These are phyloP conservation scores for Spizella passerina DNA, from an alignment of 2,797 vertebrate species.

Conservation along the genomic window DNA sequence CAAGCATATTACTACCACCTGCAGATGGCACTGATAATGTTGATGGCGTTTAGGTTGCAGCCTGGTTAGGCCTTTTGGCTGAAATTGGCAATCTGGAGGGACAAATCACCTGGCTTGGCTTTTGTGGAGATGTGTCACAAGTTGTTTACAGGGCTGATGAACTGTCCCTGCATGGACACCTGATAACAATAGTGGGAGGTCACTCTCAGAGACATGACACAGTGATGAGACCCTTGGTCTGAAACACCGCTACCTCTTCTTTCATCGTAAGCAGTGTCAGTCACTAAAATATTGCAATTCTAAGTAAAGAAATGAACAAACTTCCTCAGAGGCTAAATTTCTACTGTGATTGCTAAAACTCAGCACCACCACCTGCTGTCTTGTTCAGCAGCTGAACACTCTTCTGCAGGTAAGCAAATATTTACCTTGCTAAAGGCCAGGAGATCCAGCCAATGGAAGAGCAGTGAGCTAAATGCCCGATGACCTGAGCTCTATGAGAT, in stretches of 20 bases:
- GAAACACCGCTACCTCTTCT: not conserved
- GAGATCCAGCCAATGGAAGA: not conserved
- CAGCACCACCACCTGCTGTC: conserved; percentile 46
- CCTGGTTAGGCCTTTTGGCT: not conserved
- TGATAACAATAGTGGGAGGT: fast-evolving
- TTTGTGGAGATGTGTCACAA: not conserved
- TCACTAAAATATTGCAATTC: not conserved
- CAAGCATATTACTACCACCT: not conserved
- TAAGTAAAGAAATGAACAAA: not conserved
- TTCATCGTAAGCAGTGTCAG: not conserved
- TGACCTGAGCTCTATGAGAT: not conserved
- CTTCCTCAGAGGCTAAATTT: not conserved
- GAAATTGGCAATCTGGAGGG: not conserved
- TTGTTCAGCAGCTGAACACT: not conserved
- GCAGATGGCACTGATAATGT: not conserved
- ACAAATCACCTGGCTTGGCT: not conserved
- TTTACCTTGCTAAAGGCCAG: not conserved
- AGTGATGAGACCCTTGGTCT: not conserved
- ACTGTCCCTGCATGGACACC: not conserved
- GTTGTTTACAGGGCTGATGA: not conserved
- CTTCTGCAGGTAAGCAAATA: not conserved
- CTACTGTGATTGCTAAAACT: not conserved
- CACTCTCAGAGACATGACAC: not conserved
- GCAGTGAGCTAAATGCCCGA: not conserved
- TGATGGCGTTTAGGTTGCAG: not conserved